phyloP scores from a whole-genome alignment of 2,888 invertebrate species.

The Chymomyza amoena region DNA sequence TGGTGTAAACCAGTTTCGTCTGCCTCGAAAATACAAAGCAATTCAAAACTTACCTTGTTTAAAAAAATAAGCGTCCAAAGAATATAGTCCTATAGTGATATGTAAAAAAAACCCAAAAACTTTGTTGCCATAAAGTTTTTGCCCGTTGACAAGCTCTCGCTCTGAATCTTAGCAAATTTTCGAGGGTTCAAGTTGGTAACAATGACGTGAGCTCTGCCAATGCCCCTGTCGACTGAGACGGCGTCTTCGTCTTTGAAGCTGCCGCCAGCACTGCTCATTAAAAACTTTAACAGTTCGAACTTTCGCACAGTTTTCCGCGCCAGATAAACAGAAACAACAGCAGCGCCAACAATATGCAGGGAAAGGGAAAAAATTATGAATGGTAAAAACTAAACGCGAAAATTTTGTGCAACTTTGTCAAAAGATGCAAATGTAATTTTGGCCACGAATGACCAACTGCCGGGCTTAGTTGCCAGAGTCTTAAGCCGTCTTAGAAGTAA shows the following conservation, averaged over 20 bases:
- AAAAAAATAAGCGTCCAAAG: neutral
- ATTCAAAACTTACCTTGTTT: neutral
- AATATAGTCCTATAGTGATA: neutral
- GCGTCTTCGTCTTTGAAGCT: constrained; percentile 9
- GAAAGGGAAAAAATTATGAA: neutral
- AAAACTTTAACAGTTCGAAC: constrained; percentile 68
- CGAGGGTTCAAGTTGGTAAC: neutral
- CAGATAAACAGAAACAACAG: constrained; percentile 55
- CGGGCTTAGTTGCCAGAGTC: neutral
- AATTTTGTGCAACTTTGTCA: neutral
- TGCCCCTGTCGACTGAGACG: constrained; percentile 38
- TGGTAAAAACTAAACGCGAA: neutral
- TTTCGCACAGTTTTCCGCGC: constrained; percentile 35
- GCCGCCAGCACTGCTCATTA: constrained; percentile 62
- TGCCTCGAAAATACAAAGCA: neutral
- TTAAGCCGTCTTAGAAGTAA: neutral
- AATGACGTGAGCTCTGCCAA: neutral
- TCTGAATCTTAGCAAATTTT: neutral
- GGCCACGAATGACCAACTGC: neutral
- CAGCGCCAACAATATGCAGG: neutral
- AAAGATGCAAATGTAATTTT: neutral
- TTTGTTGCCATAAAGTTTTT: neutral
- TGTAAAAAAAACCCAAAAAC: neutral
- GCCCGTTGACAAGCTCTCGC: constrained; percentile 4
- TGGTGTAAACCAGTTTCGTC: no score